Conservation (phyloP, 2,113 vertebrate species). For the Sprattus sprattus region DNA sequence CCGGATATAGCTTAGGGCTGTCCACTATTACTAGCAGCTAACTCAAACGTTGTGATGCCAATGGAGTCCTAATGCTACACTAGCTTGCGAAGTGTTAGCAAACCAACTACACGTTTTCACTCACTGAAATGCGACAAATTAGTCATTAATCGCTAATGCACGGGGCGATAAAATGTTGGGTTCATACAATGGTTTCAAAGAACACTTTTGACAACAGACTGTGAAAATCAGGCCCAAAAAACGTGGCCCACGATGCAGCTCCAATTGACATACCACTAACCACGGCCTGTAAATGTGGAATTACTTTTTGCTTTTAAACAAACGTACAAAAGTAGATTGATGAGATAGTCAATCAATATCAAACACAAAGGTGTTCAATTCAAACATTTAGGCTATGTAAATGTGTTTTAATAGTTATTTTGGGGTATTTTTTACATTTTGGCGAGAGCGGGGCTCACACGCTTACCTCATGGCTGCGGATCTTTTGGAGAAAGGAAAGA, state of each 20-base stretch:
- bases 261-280: background rate
- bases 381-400: fast-evolving
- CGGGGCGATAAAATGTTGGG: background rate
- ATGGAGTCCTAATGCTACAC: background rate
- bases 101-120: background rate
- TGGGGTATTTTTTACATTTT: slow-evolving; percentile 14
- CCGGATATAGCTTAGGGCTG: background rate
- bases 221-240: background rate
- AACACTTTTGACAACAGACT: background rate
- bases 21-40: background rate
- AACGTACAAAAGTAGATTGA: background rate
- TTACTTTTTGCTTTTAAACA: background rate
- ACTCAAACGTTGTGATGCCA: background rate
- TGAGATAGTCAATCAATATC: too few relatives aligned
- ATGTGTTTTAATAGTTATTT: slow-evolving; percentile 34
- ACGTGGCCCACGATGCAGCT: slow-evolving; percentile 23
- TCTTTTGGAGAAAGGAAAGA: slow-evolving; percentile 71
- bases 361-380: too few relatives aligned
- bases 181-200: background rate
- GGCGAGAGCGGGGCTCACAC: fast-evolving
- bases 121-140: background rate
- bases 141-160: background rate
- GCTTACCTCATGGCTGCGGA: slow-evolving; percentile 78
- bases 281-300: slow-evolving; percentile 23
- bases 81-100: background rate